phyloP scores from a whole-genome alignment of 2,888 invertebrate genomes.

The Uropetala carovei region DNA sequence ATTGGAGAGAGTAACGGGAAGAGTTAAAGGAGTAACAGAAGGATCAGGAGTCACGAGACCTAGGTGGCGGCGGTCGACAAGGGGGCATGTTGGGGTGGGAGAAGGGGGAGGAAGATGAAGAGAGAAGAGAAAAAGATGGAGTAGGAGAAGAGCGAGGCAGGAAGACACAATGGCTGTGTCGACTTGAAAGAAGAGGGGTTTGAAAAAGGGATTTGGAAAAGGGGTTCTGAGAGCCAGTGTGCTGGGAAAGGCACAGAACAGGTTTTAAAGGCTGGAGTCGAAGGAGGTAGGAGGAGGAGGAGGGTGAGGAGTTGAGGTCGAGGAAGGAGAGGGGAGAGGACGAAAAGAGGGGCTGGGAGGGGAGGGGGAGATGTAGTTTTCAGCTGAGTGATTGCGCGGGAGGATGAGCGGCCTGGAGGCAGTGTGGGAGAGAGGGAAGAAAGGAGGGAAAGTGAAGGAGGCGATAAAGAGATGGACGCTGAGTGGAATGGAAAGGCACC shows the following conservation, averaged over 20 bases:
- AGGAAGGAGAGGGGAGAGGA: not conserved
- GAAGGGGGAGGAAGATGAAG: not conserved
- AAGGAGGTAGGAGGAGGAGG: not conserved
- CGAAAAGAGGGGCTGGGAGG: not conserved
- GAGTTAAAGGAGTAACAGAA: too few relatives aligned
- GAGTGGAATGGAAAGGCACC: not conserved
- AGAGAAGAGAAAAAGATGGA: not conserved
- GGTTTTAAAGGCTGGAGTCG: not conserved
- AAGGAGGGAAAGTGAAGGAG: not conserved
- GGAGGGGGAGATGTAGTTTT: not conserved
- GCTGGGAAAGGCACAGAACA: not conserved
- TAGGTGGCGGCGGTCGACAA: not conserved
- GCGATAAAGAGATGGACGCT: not conserved
- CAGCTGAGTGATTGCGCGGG: too few relatives aligned
- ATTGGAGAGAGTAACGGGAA: too few relatives aligned
- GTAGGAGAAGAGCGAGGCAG: not conserved
- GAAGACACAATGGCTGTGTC: not conserved
- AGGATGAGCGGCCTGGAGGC: not conserved
- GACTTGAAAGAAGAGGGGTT: conserved; percentile 19
- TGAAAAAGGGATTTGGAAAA: not conserved
- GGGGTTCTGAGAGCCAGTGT: not conserved
- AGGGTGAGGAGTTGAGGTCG: not conserved
- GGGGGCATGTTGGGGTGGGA: too few relatives aligned
- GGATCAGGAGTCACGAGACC: not conserved
- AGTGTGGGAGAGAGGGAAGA: not conserved